Conservation (phyloP, 2,113 vertebrate species). For the Oxyura jamaicensis region DNA sequence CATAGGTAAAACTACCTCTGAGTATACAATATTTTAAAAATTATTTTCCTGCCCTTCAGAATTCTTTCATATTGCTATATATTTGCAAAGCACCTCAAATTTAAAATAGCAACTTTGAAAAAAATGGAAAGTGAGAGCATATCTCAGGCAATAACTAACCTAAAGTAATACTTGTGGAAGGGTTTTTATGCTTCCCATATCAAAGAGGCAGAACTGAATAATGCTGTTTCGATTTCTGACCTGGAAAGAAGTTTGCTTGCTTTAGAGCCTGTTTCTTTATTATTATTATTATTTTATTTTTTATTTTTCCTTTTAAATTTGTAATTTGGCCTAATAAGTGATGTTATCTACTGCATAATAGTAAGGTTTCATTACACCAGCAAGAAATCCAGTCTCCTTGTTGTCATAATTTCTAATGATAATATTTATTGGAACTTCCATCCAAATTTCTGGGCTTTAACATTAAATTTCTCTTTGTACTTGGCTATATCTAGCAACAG, state of each 20-base stretch:
- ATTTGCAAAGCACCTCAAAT: neutral
- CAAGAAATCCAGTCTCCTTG: neutral
- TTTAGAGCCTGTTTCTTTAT: neutral
- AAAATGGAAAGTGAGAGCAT: neutral
- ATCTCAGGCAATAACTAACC: neutral
- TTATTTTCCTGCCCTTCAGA: neutral
- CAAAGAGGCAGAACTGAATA: neutral
- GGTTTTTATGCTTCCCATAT: neutral
- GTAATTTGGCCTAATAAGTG: neutral
- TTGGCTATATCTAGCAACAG: neutral
- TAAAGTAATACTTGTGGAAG: neutral
- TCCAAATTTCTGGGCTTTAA: neutral
- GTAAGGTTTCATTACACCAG: neutral
- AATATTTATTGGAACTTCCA: neutral
- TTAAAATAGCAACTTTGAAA: neutral
- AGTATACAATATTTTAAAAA: neutral
- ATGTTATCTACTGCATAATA: neutral
- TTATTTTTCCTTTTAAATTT: neutral
- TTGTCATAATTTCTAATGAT: neutral
- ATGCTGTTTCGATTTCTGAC: neutral
- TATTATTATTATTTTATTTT: too few species aligned
- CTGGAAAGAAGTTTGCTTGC: neutral
- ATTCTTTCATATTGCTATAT: neutral
- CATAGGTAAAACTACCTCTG: neutral
- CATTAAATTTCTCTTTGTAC: neutral